Percentiles rank a stretch among this genome's conserved stretches.
phyloP scores from a whole-genome alignment of 2,888 invertebrate genomes.

The Protodeltote pygarga region DNA sequence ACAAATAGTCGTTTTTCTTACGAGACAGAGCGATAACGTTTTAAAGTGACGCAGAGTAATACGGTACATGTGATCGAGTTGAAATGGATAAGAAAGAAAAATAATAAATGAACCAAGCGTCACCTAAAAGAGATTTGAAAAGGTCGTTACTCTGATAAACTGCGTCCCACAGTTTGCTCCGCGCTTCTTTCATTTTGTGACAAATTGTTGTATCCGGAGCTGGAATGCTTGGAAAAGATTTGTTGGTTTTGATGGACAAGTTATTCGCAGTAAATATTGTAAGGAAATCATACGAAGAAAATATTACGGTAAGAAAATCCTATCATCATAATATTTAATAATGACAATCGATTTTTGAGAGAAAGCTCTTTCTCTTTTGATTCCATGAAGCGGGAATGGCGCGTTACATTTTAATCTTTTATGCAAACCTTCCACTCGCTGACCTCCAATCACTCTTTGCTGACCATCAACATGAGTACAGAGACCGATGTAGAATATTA shows the following conservation, averaged over 20 bases:
- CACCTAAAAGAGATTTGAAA: conserved; percentile 82
- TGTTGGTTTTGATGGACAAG: conserved; percentile 32
- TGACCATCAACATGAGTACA: no score
- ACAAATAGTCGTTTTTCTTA: conserved; percentile 75
- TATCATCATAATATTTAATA: no score
- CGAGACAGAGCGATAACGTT: conserved; percentile 77
- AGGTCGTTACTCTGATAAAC: conserved; percentile 84
- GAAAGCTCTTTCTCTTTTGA: no score
- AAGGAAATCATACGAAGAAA: conserved; percentile 2
- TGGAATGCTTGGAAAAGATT: conserved; percentile 27
- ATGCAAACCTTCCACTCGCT: no score
- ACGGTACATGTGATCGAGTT: conserved; percentile 79
- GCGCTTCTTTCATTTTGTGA: conserved; percentile 62
- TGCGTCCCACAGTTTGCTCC: conserved; percentile 73
- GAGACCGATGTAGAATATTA: no score
- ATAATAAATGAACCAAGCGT: conserved; percentile 83
- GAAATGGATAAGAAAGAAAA: conserved; percentile 82
- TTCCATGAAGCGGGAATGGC: no score
- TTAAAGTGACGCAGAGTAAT: conserved; percentile 77
- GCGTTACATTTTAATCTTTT: no score
- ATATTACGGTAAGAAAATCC: background rate
- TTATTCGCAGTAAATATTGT: conserved; percentile 30
- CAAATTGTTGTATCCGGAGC: conserved; percentile 61
- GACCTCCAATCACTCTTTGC: no score
- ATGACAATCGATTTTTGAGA: no score